These are phyloP conservation scores for Tragulus kanchil DNA, from an alignment of 2,113 vertebrate genomes.

Conservation along the genomic window DNA sequence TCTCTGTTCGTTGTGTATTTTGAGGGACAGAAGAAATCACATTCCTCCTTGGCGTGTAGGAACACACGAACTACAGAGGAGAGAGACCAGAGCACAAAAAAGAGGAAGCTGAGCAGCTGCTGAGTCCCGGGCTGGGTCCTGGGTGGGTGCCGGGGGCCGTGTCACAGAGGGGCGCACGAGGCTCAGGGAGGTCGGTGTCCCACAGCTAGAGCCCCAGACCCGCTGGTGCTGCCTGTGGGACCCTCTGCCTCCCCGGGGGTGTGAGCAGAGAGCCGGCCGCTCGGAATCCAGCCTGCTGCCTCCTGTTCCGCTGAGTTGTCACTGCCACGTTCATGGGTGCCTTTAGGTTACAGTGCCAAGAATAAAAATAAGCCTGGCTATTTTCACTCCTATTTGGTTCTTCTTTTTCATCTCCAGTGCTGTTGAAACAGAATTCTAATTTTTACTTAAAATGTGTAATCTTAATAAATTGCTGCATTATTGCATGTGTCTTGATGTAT, in stretches of 20 bases:
- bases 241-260: fast-evolving
- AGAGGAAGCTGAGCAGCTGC: neutral
- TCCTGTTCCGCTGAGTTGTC: neutral
- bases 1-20: neutral
- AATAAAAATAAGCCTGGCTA: conserved; percentile 77
- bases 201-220: neutral
- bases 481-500: conserved; percentile 66
- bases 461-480: conserved; percentile 76
- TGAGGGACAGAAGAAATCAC: neutral
- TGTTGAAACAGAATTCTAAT: conserved; percentile 77
- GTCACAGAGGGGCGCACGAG: fast-evolving
- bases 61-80: neutral
- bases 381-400: conserved; percentile 70
- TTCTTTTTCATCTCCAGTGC: conserved; percentile 51
- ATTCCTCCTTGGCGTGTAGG: neutral
- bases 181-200: fast-evolving
- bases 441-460: conserved; percentile 80
- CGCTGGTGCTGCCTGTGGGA: fast-evolving
- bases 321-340: neutral
- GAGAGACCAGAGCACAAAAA: neutral
- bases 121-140: fast-evolving
- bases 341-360: conserved; percentile 70
- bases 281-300: neutral
- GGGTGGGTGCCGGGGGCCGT: neutral
- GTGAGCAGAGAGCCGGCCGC: fast-evolving